Evolutionary conservation across 2,113 vertebrate species (phyloP), one percentile per base, ranked within the genome.

Genomic region (Anarrhichthys ocellatus): DNA sequence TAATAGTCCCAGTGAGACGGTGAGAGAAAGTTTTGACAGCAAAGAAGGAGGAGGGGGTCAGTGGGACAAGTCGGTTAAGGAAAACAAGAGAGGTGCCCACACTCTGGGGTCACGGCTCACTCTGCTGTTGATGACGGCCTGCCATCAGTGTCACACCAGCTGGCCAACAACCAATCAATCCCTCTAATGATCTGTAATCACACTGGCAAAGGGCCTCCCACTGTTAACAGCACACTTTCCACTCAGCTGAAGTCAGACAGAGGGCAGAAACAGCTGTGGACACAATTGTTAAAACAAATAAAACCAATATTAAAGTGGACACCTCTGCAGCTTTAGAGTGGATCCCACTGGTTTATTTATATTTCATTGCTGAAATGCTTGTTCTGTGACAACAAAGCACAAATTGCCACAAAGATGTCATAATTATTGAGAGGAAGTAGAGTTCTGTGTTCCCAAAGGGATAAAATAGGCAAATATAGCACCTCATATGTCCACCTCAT

Each of bases 181-280:
- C 75, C 77, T 80, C 82, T 92, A 92, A 92, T 87, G 84, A 86
- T 81, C 83, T 86, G 65, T 89, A 89, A 90, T 87, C 70, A 87
- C 68, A 9, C 56, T 77, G 80, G 48, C 77, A 63, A 73, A 62
- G 62, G 50, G 70, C 76, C 70, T 69, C 67, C 65, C 24, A 52
- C 73, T 76, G 62, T 73, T 67, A 67, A 74, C 72, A 75, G 48
- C 52, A 77, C 38, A 73, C 67, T 77, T 78, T 84, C 59, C 69
- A 59, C 80, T 76, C 59, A 77, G 61, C 72, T 64, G 72, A 73
- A 65, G 64, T 82, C 73, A 29, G 46, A 70, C 24, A 81, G 59
- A 79, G 50, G 76, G 42, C 46, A 83, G 70, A 76, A 89, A 77
- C 65, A 85, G 71, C 76, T 81, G 78, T 17, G 62, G 50, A 69